phyloP scores from a whole-genome alignment of 2,113 vertebrate species.

The Cyanistes caeruleus region DNA sequence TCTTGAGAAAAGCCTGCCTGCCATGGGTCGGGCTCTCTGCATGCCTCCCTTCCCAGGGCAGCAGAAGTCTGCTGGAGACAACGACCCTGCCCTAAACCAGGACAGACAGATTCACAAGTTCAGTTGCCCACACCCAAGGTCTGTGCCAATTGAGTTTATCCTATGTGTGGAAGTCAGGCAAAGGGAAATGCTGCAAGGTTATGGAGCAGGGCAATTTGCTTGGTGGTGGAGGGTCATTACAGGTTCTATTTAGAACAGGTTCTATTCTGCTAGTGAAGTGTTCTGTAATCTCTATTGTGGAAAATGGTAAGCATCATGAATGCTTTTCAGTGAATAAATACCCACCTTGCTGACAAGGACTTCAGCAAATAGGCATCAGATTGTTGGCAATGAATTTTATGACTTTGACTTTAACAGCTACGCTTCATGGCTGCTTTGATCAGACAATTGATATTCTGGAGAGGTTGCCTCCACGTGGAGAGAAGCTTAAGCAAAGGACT shows the following conservation, averaged over 20 bases:
- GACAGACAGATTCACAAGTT: neutral
- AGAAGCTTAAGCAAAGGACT: conserved; percentile 21
- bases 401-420: conserved; percentile 49
- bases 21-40: accelerated
- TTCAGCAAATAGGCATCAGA: neutral
- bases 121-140: neutral
- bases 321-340: neutral
- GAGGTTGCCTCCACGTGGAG: neutral
- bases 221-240: neutral
- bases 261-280: neutral
- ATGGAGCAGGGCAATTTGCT: neutral
- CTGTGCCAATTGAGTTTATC: neutral
- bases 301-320: neutral
- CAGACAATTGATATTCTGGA: conserved; percentile 59
- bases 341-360: neutral
- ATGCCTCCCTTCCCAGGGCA: neutral
- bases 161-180: neutral
- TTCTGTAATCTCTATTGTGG: neutral
- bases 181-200: neutral
- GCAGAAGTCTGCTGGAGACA: neutral
- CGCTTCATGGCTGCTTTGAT: conserved; percentile 49
- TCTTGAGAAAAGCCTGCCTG: neutral
- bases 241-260: neutral
- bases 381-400: conserved; percentile 33
- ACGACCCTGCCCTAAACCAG: neutral